These are phyloP conservation scores for Augochlora pura DNA, from an alignment of 1,140 invertebrate species.

Conservation along the genomic window DNA sequence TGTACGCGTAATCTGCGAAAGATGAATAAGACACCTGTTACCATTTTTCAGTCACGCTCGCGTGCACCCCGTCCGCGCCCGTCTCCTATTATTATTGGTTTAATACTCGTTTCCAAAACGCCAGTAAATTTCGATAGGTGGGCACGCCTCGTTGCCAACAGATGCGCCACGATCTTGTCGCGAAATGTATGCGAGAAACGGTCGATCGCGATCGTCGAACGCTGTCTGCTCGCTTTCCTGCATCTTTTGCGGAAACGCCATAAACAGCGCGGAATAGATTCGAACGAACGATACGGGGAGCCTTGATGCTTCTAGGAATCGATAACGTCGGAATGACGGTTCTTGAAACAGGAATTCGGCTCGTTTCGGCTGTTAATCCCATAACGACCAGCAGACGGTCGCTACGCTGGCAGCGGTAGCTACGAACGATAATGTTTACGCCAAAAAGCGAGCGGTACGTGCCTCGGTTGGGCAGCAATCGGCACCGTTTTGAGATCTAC, in stretches of 20 bases:
- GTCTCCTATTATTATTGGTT: background rate
- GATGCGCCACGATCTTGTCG: background rate
- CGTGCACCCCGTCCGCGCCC: background rate
- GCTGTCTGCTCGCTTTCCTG: background rate
- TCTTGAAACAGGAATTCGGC: background rate
- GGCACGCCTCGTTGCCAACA: background rate
- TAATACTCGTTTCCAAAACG: background rate
- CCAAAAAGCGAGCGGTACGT: constrained; percentile 16
- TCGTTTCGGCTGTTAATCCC: constrained; percentile 31
- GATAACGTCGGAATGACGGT: too few relatives aligned
- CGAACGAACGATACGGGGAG: too few relatives aligned
- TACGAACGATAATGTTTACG: constrained; percentile 36
- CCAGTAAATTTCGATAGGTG: background rate
- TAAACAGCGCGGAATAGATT: background rate
- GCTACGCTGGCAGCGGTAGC: constrained; percentile 41
- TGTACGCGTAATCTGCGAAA: constrained; percentile 16
- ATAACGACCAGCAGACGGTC: constrained; percentile 14
- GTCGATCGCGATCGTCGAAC: background rate
- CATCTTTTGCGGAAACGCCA: background rate
- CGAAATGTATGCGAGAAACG: background rate
- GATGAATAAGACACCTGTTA: constrained; percentile 42
- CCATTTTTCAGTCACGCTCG: constrained; percentile 20
- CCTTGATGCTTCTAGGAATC: too few relatives aligned
- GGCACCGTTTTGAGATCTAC: background rate
- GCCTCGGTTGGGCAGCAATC: background rate